Percentiles rank a stretch among this genome's conserved stretches.
Conservation (phyloP, 2,888 invertebrate genomes). For the Heliothis peltigera region DNA sequence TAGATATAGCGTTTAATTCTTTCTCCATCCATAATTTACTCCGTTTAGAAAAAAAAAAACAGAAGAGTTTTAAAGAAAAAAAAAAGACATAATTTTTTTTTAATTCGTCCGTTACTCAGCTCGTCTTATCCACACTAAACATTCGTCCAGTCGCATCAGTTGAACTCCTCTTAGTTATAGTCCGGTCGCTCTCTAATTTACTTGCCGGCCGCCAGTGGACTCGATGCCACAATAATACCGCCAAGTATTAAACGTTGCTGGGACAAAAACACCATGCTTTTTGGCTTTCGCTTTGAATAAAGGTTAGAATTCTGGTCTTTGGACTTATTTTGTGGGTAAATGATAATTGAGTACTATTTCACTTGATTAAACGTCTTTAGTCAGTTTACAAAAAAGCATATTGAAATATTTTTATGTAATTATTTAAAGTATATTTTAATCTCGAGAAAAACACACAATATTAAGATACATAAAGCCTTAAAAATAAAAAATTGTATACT, state of each 20-base stretch:
- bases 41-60: no score
- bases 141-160: slow-evolving; percentile 74
- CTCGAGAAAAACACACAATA: no score
- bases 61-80: no score
- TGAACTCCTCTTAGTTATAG: slow-evolving; percentile 85
- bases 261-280: slow-evolving; percentile 7
- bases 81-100: no score
- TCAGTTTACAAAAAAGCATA: no score
- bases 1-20: no score
- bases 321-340: not conserved
- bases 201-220: slow-evolving; percentile 80
- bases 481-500: no score
- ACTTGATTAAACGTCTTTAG: not conserved
- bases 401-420: no score
- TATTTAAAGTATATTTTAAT: no score
- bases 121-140: slow-evolving; percentile 64
- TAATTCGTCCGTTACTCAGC: not conserved
- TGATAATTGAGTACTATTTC: not conserved
- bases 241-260: slow-evolving; percentile 69
- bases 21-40: no score
- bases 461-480: no score
- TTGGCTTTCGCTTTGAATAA: not conserved
- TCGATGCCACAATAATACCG: slow-evolving; percentile 76
- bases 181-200: slow-evolving; percentile 87
- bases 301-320: not conserved